phyloP scores from a whole-genome alignment of 1,140 invertebrate species.

The Heliconius hewitsoni region DNA sequence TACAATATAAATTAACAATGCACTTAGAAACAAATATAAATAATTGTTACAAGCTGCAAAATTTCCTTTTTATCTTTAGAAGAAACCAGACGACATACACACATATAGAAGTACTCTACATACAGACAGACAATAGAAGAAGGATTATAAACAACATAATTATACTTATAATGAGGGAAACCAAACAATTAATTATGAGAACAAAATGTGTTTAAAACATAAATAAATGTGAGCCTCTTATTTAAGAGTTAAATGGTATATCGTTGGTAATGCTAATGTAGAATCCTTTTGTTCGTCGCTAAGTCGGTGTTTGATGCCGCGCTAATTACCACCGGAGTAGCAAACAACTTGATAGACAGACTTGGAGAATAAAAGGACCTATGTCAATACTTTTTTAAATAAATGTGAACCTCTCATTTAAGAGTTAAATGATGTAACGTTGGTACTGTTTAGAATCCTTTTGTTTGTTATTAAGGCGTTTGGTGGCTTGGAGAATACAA shows the following conservation, averaged over 20 bases:
- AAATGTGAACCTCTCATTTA: no score
- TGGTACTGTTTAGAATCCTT: no score
- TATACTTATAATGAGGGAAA: background rate
- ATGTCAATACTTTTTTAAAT: no score
- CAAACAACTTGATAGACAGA: background rate
- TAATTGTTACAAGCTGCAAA: no score
- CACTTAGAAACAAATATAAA: no score
- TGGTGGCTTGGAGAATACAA: background rate
- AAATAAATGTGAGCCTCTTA: background rate
- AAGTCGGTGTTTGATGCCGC: background rate
- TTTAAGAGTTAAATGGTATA: background rate
- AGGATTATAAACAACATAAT: background rate
- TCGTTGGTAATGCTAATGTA: background rate
- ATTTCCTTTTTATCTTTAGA: no score
- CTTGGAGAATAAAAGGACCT: background rate
- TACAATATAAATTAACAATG: no score
- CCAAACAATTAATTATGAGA: background rate
- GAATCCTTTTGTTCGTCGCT: background rate
- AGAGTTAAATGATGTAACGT: no score
- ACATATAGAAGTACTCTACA: no score
- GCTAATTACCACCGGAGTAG: background rate
- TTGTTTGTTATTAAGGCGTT: no score
- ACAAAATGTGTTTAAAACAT: background rate
- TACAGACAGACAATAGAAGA: no score
- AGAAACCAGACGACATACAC: no score